These are phyloP conservation scores for Anolis apletophallus DNA, from an alignment of 2,797 vertebrate species.

Conservation along the genomic window DNA sequence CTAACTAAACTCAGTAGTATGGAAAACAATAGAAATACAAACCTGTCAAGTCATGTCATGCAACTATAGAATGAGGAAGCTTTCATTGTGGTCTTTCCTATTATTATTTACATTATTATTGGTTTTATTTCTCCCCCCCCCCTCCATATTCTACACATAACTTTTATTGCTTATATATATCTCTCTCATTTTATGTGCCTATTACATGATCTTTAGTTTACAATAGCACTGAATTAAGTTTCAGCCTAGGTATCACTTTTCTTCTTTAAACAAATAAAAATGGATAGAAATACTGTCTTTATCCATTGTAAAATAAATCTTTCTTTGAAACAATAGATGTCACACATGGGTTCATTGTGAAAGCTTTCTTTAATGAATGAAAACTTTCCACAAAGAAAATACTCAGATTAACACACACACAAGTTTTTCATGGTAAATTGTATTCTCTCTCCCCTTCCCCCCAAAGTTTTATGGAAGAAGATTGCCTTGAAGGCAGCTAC, in stretches of 20 bases:
- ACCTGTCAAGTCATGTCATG: no score
- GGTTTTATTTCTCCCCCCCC: not conserved
- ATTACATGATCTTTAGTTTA: conserved; percentile 21
- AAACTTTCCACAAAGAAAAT: conserved; percentile 7
- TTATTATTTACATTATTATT: conserved; percentile 15
- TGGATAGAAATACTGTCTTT: not conserved
- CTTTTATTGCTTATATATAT: conserved; percentile 4
- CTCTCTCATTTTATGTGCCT: not conserved
- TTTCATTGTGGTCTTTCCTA: not conserved
- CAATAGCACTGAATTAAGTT: conserved; percentile 24
- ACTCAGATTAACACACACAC: not conserved
- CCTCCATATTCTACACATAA: not conserved
- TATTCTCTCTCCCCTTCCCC: not conserved
- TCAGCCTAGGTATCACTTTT: conserved; percentile 12
- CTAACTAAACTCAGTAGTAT: no score
- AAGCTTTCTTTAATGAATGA: conserved; percentile 17
- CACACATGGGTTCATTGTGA: conserved; percentile 13
- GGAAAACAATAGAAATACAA: no score
- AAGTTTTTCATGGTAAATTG: not conserved
- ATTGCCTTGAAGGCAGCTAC: not conserved
- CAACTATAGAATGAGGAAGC: not conserved
- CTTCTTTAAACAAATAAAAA: conserved; percentile 14
- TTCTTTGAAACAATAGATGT: not conserved
- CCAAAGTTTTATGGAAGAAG: not conserved
- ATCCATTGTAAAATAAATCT: not conserved